phyloP scores from a whole-genome alignment of 2,797 vertebrate species.

The Pelobates cultripes region DNA sequence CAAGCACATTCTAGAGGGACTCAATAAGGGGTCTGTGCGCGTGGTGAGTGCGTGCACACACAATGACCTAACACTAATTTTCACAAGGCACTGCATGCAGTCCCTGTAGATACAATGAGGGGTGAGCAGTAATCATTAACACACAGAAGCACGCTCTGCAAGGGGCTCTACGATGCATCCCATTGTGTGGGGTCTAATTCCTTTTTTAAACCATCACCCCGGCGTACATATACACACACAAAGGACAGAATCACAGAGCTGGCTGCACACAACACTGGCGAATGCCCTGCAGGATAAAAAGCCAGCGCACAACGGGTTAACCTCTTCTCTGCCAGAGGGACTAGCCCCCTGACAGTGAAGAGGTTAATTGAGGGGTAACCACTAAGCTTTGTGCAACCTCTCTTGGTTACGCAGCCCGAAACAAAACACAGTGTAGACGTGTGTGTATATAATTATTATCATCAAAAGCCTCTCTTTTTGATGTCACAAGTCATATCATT shows the following conservation, averaged over 20 bases:
- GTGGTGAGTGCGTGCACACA: conserved; percentile 51
- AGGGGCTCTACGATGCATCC: conserved; percentile 47
- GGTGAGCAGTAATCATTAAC: conserved; percentile 54
- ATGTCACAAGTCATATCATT: neutral
- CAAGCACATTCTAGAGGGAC: neutral
- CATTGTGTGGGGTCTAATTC: conserved; percentile 55
- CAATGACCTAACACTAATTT: conserved; percentile 56
- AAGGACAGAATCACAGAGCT: conserved; percentile 43
- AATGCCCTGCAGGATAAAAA: conserved; percentile 47
- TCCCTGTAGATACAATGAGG: conserved; percentile 46
- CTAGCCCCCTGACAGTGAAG: conserved; percentile 40
- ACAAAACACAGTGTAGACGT: conserved; percentile 3
- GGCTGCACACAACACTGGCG: conserved; percentile 38
- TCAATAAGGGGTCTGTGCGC: conserved; percentile 52
- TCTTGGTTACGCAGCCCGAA: conserved; percentile 5
- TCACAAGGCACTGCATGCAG: conserved; percentile 46
- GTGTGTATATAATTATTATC: conserved; percentile 4
- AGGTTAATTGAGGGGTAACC: conserved; percentile 56
- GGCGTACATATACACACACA: conserved; percentile 49
- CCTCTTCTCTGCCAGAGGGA: conserved; percentile 45
- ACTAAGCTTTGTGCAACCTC: conserved; percentile 30
- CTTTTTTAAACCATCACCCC: conserved; percentile 53
- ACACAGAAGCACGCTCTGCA: conserved; percentile 48
- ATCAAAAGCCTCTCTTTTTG: neutral
- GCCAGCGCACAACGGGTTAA: conserved; percentile 47